phyloP scores from a whole-genome alignment of 2,888 invertebrate genomes.

The Muschampia plurimacula region DNA sequence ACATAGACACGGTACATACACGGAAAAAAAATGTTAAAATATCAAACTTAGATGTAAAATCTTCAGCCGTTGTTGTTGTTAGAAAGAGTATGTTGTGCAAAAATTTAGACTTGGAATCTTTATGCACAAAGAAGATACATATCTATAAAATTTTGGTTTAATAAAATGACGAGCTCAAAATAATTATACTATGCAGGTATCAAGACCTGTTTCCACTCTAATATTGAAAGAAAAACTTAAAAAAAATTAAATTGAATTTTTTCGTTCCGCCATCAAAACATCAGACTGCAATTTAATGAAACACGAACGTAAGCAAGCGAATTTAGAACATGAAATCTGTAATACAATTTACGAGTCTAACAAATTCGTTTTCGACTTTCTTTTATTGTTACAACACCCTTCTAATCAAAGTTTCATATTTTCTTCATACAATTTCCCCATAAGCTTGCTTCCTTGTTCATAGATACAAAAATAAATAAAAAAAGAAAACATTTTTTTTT shows the following conservation, averaged over 20 bases:
- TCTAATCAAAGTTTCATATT: slow-evolving; percentile 3
- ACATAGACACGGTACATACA: no score
- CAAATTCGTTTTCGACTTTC: slow-evolving; percentile 20
- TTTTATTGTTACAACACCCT: slow-evolving; percentile 16
- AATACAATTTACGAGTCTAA: slow-evolving; percentile 27
- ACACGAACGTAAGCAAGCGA: slow-evolving; percentile 48
- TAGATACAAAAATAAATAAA: neutral
- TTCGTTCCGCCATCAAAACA: slow-evolving; percentile 49
- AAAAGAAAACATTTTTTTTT: neutral
- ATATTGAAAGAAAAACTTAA: slow-evolving; percentile 17
- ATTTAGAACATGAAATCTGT: slow-evolving; percentile 46
- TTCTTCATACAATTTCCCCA: neutral
- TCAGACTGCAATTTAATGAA: slow-evolving; percentile 52
- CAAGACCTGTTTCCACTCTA: slow-evolving; percentile 17
- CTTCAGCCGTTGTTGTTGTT: no score
- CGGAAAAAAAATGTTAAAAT: no score
- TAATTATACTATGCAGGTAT: slow-evolving; percentile 15
- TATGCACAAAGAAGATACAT: no score
- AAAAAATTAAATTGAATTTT: slow-evolving; percentile 35
- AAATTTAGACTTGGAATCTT: no score
- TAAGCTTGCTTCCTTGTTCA: neutral
- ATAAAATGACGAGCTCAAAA: neutral
- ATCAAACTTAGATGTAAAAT: no score
- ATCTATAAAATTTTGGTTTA: neutral
- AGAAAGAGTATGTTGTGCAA: no score